Base-by-base conservation (phyloP, 2,888 invertebrate genomes). In the Desoria tigrina region DNA sequence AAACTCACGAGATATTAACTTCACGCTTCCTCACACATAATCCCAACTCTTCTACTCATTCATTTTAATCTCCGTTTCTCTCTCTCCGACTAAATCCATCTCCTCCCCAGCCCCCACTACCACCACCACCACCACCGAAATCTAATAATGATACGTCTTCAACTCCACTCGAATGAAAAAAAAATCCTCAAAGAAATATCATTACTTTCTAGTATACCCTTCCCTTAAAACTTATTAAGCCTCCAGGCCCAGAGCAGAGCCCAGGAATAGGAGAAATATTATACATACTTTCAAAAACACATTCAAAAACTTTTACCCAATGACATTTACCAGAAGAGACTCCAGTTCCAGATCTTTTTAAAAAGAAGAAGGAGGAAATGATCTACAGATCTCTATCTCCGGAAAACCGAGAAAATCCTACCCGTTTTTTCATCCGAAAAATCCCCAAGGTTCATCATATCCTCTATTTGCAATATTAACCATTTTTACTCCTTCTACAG, bases 21-120 rank as follows among this genome's bases (percentile, higher is more conserved):
- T 58, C 58, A 58, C 58, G 58, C 58, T 58, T 58, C 58, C 58
- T 21, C 58, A 58, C 24, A 24, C 58, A 27, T 58, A 58, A 58
- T 58, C 58, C 58, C 58, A 16, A 14, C 24, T 51, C 51, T 51
- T n/a, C n/a, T 51, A 51, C 42, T 45, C 42, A 21, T 58, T 58
- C 58, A 16, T 58, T 58, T 58, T 58, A 58, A 58, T 58, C 58
- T 58, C 58, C 27, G 24, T 51, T 24, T 51, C 51, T 51, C 24
- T 24, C 51, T 51, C 51, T 51, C 51, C 21, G 14, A 26, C 51
- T 24, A 26, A 26, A 24, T 51, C 51, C 45, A 4, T 18, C 45
- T 45, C 45, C 16, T 39, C 39, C 16, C 16, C 39, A 39, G 39
- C 16, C 16, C 16, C 39, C 9, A 39, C 39, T 39, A 11, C 9